These are phyloP conservation scores for Garrulus glandarius DNA, from an alignment of 2,797 vertebrate species.

Conservation along the genomic window DNA sequence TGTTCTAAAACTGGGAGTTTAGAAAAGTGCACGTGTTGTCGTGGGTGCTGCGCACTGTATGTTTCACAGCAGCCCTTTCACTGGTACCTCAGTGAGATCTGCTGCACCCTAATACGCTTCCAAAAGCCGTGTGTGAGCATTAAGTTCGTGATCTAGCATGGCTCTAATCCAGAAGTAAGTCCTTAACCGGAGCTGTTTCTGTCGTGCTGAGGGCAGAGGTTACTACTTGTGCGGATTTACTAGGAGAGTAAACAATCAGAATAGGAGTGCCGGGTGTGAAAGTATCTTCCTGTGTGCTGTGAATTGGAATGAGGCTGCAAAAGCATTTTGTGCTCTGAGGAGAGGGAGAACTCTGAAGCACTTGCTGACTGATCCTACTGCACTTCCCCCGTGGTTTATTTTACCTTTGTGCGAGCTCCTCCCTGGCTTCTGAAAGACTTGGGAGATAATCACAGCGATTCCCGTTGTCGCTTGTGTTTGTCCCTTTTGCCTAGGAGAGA, in stretches of 20 bases:
- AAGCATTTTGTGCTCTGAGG: not conserved
- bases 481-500: not conserved
- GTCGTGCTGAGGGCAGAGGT: not conserved
- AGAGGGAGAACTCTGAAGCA: not conserved
- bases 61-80: not conserved
- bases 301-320: not conserved
- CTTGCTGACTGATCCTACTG: fast-evolving
- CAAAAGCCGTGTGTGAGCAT: fast-evolving
- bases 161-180: not conserved
- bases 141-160: not conserved
- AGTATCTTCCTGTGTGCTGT: too few relatives aligned
- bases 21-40: fast-evolving
- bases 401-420: fast-evolving
- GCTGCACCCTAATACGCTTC: not conserved
- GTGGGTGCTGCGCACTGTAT: fast-evolving
- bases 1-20: not conserved
- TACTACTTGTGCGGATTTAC: not conserved
- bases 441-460: not conserved
- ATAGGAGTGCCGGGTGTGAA: not conserved
- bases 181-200: not conserved
- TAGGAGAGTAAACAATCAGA: not conserved
- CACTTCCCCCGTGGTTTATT: fast-evolving
- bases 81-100: fast-evolving
- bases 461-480: fast-evolving
- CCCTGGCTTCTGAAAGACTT: too few relatives aligned